phyloP scores from a whole-genome alignment of 2,113 vertebrate species.

The Oryzias celebensis region DNA sequence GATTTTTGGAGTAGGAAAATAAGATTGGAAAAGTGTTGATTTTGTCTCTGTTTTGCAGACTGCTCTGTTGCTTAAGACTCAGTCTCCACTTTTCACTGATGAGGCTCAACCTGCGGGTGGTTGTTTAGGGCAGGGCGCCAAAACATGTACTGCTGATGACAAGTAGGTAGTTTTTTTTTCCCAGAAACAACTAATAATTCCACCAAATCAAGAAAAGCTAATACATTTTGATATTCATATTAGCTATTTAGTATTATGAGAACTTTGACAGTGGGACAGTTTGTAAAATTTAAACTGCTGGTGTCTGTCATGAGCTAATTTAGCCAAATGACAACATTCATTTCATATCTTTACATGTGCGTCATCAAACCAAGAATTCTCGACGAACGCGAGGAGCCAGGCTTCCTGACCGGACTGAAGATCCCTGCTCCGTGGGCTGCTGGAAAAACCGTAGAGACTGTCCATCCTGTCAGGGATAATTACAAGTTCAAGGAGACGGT shows the following conservation, averaged over 20 bases:
- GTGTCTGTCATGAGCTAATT: background rate
- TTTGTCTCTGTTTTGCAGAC: conserved; percentile 79
- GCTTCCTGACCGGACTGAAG: conserved; percentile 95
- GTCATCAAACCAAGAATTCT: conserved; percentile 81
- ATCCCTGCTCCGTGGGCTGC: conserved; percentile 98
- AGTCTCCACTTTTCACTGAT: conserved; percentile 89
- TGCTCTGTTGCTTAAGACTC: conserved; percentile 94
- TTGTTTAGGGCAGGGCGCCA: conserved; percentile 80
- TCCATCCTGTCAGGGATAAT: conserved; percentile 96
- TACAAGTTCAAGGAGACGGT: conserved; percentile 99
- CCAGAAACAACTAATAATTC: no score
- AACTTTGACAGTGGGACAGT: no score
- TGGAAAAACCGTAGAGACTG: conserved; percentile 96
- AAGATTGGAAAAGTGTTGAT: conserved; percentile 1
- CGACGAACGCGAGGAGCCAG: conserved; percentile 95
- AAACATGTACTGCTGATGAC: conserved; percentile 73
- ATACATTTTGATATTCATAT: background rate
- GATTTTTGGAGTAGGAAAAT: background rate
- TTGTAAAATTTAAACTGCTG: background rate
- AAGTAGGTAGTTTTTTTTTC: conserved; percentile 45
- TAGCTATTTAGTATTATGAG: conserved; percentile 5
- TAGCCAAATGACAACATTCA: background rate
- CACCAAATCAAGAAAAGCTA: no score
- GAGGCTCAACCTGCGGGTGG: conserved; percentile 73
- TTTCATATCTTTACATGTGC: background rate